Evolutionary conservation across 92 coral and sea anemone genomes (phyloP), one percentile per base, ranked within the genome.

Genomic region (Zoanthus sociatus): DNA sequence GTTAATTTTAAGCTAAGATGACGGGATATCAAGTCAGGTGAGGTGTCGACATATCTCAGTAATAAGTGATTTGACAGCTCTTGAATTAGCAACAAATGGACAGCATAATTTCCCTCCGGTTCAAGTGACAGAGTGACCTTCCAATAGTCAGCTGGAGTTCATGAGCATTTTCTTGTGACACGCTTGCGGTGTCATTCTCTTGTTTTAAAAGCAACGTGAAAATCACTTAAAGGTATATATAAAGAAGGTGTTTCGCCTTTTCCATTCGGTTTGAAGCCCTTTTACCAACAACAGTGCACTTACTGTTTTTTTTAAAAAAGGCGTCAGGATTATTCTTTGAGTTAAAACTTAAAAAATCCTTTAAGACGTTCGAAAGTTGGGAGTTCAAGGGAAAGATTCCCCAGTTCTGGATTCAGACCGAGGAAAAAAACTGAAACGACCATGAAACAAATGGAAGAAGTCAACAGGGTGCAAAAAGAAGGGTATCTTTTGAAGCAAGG

Each of bases 401-500:
- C 14, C 9, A 46, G 66, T n/a, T 11, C 58, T 60, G 16, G 85
- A 16, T 18, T 16, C 32, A 63, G 3, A 31, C 7, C 31, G 1
- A 12, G 58, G 21, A 45, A 10, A 17, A 63, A 63, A 58, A 12
- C 7, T 6, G 7, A 15, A 61, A 33, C 75, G 26, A 77, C 26
- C 7, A 67, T 81, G 85, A 71, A 71, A 12, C 75, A 67, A 71
- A 45, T 48, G 7, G 66, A 47, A 81, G 73, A 81, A 56, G 85
- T 66, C 46, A 81, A 58, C 60, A 45, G 73, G 58, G 76, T 81
- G 5, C 47, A 21, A 11, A 93, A 93, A 79, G 83, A 91, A 48
- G 98, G 98, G 3, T 95, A 95, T 85, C 90, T 95, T 11, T 87
- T 93, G 21, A 95, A 95, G 87, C 95, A 93, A 85, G 93, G 98